These are phyloP conservation scores for Pseudochirops corinnae DNA, from an alignment of 2,797 vertebrate genomes.

Conservation along the genomic window DNA sequence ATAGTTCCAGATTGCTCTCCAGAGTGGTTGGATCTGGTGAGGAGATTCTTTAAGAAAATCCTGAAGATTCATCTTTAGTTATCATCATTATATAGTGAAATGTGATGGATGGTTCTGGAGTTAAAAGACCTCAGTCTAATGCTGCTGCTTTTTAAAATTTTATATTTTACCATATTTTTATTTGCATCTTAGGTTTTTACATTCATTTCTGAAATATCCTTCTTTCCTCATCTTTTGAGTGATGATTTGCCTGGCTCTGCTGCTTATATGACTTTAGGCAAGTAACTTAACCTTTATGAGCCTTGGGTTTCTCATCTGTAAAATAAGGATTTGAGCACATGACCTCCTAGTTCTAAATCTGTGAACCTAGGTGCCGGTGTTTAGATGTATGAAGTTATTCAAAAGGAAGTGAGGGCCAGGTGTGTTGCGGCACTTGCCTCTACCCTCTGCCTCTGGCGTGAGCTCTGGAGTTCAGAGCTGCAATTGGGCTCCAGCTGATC, in stretches of 20 bases:
- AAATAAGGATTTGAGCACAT: too few relatives aligned
- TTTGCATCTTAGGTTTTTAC: slow-evolving; percentile 37
- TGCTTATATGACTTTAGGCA: slow-evolving; percentile 12
- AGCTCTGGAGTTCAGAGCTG: not conserved
- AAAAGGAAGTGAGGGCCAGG: not conserved
- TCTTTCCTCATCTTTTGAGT: not conserved
- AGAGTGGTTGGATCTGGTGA: too few relatives aligned
- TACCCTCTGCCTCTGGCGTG: not conserved
- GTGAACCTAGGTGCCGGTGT: not conserved
- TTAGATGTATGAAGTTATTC: slow-evolving; percentile 31
- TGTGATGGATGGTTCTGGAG: not conserved
- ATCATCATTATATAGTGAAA: not conserved
- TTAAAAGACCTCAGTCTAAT: slow-evolving; percentile 20
- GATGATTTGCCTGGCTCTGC: not conserved
- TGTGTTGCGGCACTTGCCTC: too few relatives aligned
- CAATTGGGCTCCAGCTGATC: not conserved
- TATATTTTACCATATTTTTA: not conserved
- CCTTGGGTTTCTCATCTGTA: slow-evolving; percentile 34
- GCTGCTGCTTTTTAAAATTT: not conserved
- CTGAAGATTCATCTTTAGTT: too few relatives aligned
- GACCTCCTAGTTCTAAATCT: not conserved
- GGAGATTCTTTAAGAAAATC: too few relatives aligned
- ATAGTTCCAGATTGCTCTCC: too few relatives aligned
- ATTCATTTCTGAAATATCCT: not conserved
- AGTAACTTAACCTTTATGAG: slow-evolving; percentile 43